Percentiles rank a stretch among this genome's conserved stretches.
Evolutionary conservation across 2,888 invertebrate species (phyloP).

Genomic region (Hecatera dysodea): DNA sequence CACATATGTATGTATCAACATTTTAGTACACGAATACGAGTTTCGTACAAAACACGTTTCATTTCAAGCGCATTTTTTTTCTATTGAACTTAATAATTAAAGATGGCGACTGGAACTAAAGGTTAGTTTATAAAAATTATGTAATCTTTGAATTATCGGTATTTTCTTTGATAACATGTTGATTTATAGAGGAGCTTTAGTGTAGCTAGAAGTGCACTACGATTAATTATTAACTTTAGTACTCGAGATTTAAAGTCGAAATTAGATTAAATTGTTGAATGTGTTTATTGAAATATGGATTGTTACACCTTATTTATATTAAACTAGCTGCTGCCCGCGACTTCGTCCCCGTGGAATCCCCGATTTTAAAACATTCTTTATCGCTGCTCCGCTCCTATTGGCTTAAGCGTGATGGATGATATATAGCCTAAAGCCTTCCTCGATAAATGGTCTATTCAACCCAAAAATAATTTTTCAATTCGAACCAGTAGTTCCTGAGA

Average conservation of each 20-base stretch:
- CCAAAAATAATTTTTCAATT: too few relatives aligned
- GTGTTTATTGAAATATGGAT: background rate
- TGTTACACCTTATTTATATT: background rate
- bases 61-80: slow-evolving; percentile 25
- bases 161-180: slow-evolving; percentile 9
- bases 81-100: slow-evolving; percentile 20
- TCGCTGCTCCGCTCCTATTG: too few relatives aligned
- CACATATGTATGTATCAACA: too few relatives aligned
- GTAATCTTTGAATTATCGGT: slow-evolving; percentile 4
- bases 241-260: background rate
- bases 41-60: slow-evolving; percentile 67
- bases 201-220: background rate
- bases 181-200: background rate
- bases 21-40: slow-evolving; percentile 62
- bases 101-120: slow-evolving; percentile 70
- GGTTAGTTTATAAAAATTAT: slow-evolving; percentile 64
- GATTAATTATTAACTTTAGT: slow-evolving; percentile 11
- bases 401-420: too few relatives aligned
- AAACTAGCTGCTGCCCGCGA: too few relatives aligned
- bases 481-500: too few relatives aligned
- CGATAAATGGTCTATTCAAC: too few relatives aligned
- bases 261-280: slow-evolving; percentile 11
- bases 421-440: too few relatives aligned
- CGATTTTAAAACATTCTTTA: too few relatives aligned
- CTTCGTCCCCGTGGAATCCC: too few relatives aligned